Conservation (phyloP, 1,140 invertebrate genomes). For the Oryzaephilus surinamensis region DNA sequence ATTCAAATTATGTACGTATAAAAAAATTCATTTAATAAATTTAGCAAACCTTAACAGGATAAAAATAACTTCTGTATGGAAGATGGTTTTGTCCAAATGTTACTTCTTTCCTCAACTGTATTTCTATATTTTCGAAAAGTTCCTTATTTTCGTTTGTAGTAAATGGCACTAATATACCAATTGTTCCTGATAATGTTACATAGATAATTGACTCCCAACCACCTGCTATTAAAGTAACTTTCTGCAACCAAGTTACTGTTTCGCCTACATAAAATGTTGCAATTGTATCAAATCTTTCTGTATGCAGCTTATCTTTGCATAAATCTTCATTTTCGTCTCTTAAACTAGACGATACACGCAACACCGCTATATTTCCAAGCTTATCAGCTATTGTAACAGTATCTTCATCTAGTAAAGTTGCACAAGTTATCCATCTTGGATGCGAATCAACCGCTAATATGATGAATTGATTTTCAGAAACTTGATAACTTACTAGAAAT, state of each 20-base stretch:
- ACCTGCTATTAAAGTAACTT: slow-evolving; percentile 93
- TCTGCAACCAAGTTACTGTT: slow-evolving; percentile 80
- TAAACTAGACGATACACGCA: slow-evolving; percentile 79
- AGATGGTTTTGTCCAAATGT: slow-evolving; percentile 96
- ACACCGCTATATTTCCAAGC: slow-evolving; percentile 94
- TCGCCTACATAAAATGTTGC: slow-evolving; percentile 95
- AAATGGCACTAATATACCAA: slow-evolving; percentile 95
- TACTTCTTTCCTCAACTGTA: slow-evolving; percentile 98
- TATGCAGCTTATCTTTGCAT: slow-evolving; percentile 91
- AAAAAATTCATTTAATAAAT: slow-evolving; percentile 28
- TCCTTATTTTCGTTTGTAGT: slow-evolving; percentile 97
- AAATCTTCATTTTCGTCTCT: slow-evolving; percentile 96
- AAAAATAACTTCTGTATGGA: slow-evolving; percentile 95
- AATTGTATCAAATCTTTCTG: slow-evolving; percentile 91
- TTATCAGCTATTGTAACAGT: slow-evolving; percentile 95
- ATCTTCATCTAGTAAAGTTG: slow-evolving; percentile 90
- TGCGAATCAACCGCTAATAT: slow-evolving; percentile 98
- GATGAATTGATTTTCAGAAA: slow-evolving; percentile 93
- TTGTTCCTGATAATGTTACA: slow-evolving; percentile 87
- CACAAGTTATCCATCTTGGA: slow-evolving; percentile 90
- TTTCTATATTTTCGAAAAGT: slow-evolving; percentile 98
- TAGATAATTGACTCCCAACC: slow-evolving; percentile 94
- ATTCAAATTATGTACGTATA: slow-evolving; percentile 12
- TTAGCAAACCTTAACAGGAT: slow-evolving; percentile 79
- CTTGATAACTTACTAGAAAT: slow-evolving; percentile 91